These are phyloP conservation scores for Castor canadensis DNA, from an alignment of 2,113 vertebrate species.

Conservation along the genomic window DNA sequence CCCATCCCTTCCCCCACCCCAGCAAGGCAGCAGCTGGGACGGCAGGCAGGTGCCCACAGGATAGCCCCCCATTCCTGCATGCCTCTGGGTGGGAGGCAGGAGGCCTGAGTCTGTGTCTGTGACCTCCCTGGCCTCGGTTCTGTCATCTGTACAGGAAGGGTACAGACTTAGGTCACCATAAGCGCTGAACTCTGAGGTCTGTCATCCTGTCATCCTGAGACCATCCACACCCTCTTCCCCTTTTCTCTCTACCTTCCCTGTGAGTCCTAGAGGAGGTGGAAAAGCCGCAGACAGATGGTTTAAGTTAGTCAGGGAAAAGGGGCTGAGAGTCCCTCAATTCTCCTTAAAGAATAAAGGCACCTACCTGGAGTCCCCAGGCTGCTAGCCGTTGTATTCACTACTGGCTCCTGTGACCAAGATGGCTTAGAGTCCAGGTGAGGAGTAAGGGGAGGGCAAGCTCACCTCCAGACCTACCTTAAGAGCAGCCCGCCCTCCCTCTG, in stretches of 20 bases:
- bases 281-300: background rate
- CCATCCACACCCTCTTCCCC: background rate
- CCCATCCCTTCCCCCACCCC: background rate
- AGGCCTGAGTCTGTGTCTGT: background rate
- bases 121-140: background rate
- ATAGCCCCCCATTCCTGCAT: rapidly evolving
- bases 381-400: background rate
- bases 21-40: background rate
- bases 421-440: slow-evolving; percentile 42
- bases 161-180: background rate
- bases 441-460: background rate
- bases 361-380: slow-evolving; percentile 46
- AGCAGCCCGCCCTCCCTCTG: background rate
- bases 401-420: background rate
- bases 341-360: background rate
- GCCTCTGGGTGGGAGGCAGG: background rate
- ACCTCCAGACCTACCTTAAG: slow-evolving; percentile 54
- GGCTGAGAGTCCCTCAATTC: background rate
- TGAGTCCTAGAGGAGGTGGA: background rate
- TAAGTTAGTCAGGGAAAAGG: background rate
- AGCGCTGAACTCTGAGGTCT: background rate
- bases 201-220: background rate
- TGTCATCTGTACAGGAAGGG: background rate
- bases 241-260: background rate
- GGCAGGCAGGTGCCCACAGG: background rate